Conservation (phyloP, 2,113 vertebrate species). For the Rafetus swinhoei region DNA sequence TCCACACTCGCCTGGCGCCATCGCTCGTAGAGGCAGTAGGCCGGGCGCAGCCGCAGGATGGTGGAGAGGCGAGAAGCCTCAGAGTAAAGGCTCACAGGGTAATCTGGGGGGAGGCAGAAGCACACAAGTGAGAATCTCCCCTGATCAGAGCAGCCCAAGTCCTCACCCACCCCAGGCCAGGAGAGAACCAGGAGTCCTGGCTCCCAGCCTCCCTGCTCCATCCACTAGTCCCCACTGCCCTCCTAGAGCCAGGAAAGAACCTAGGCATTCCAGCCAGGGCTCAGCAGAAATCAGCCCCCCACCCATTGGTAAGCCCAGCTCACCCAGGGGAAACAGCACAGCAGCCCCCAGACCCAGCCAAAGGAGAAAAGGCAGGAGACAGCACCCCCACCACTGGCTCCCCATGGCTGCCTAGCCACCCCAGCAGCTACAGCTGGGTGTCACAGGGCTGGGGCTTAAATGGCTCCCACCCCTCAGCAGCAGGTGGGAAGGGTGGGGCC, state of each 20-base stretch:
- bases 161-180: background rate
- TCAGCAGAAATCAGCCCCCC: too few species aligned
- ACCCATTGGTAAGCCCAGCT: background rate
- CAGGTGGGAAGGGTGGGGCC: background rate
- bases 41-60: slow-evolving; percentile 14
- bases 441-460: background rate
- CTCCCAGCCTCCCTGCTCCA: background rate
- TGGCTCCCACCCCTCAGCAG: background rate
- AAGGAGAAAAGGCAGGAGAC: background rate
- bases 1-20: background rate
- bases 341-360: background rate
- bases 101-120: too few species aligned
- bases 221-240: background rate
- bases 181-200: background rate
- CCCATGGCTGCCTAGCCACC: background rate
- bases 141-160: background rate
- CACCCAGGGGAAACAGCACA: background rate
- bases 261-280: too few species aligned
- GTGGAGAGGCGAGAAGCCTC: background rate
- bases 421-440: fast-evolving
- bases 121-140: background rate
- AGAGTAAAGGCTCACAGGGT: background rate
- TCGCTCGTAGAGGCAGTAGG: slow-evolving; percentile 39
- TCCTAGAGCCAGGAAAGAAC: background rate
- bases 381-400: fast-evolving